phyloP scores from a whole-genome alignment of 2,888 invertebrate species.

The Agrochola circellaris region DNA sequence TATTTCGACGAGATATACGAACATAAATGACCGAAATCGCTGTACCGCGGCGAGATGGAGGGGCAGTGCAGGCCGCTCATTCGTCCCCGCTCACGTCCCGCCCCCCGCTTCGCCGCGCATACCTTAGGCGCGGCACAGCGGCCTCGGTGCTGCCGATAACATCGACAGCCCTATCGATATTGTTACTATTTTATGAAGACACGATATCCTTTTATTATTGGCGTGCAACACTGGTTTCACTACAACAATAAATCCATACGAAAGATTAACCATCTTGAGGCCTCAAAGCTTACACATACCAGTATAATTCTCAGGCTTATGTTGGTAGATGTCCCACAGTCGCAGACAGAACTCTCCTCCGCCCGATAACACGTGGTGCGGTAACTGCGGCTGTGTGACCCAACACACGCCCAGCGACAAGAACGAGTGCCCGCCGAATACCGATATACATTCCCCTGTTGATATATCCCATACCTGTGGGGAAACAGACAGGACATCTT shows the following conservation, averaged over 20 bases:
- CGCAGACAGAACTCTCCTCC: constrained; percentile 92
- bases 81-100: too few species aligned
- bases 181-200: neutral
- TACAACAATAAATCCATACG: too few species aligned
- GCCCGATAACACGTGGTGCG: constrained; percentile 92
- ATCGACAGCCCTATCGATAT: neutral
- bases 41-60: too few species aligned
- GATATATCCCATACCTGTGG: constrained; percentile 80
- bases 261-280: neutral
- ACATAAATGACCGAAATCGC: too few species aligned
- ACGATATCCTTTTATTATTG: neutral
- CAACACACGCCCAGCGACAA: constrained; percentile 91
- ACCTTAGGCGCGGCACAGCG: too few species aligned
- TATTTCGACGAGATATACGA: too few species aligned
- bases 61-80: too few species aligned
- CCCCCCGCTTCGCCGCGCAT: too few species aligned
- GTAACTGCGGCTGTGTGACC: constrained; percentile 91
- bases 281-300: constrained; percentile 63
- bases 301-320: constrained; percentile 78
- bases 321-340: constrained; percentile 91
- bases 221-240: neutral
- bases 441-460: constrained; percentile 84
- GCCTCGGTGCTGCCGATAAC: too few species aligned
- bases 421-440: constrained; percentile 91
- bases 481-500: neutral